These are phyloP conservation scores for Drosophila tristis DNA, from an alignment of 1,140 invertebrate species.

Conservation along the genomic window DNA sequence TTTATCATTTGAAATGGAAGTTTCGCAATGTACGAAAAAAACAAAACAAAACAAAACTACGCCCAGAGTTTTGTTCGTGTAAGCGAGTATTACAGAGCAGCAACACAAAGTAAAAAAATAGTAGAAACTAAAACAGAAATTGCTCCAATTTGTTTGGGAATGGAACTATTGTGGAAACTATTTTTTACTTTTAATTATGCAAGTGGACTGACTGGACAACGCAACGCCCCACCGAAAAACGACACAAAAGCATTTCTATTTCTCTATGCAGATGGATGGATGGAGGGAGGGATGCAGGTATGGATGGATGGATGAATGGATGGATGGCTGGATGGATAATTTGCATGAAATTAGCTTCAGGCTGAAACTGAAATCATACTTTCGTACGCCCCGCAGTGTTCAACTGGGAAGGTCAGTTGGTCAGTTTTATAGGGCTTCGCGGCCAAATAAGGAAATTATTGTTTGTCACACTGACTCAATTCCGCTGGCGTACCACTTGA, in stretches of 20 bases:
- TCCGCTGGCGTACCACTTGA: slow-evolving; percentile 64
- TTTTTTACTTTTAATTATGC: slow-evolving; percentile 59
- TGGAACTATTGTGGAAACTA: slow-evolving; percentile 54
- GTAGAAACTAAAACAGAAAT: slow-evolving; percentile 47
- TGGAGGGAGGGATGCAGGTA: slow-evolving; percentile 11
- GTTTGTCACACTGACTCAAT: slow-evolving; percentile 81
- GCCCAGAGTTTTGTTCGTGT: slow-evolving; percentile 52
- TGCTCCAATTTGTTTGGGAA: slow-evolving; percentile 75
- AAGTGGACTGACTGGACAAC: slow-evolving; percentile 51
- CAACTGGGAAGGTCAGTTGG: slow-evolving; percentile 40
- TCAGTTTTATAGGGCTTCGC: slow-evolving; percentile 26
- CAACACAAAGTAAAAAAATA: not conserved
- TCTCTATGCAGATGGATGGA: slow-evolving; percentile 9
- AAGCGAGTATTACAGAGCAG: slow-evolving; percentile 53
- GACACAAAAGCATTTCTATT: slow-evolving; percentile 20
- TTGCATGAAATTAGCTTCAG: slow-evolving; percentile 70
- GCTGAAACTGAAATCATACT: too few relatives aligned
- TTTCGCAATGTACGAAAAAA: slow-evolving; percentile 57
- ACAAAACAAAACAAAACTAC: slow-evolving; percentile 19
- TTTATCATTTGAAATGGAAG: slow-evolving; percentile 63
- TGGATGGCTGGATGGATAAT: slow-evolving; percentile 47
- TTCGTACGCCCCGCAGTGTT: slow-evolving; percentile 1
- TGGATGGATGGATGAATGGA: too few relatives aligned
- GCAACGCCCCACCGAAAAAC: slow-evolving; percentile 21
- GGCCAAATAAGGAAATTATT: slow-evolving; percentile 63